phyloP scores from a whole-genome alignment of 2,797 vertebrate species.

The Paramormyrops hopkinsi region DNA sequence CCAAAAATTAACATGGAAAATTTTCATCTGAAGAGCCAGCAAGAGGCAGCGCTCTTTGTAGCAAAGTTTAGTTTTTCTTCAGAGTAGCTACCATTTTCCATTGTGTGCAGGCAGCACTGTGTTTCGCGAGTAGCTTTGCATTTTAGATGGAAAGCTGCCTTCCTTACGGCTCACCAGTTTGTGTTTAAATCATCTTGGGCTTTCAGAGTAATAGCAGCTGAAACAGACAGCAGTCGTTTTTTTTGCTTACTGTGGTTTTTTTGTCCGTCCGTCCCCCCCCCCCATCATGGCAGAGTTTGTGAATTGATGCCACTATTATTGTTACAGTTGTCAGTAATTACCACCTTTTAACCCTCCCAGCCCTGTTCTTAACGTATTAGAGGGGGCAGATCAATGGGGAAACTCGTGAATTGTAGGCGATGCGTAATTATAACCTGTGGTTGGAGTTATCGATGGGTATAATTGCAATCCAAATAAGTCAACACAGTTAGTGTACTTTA shows the following conservation, averaged over 20 bases:
- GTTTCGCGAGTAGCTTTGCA: neutral
- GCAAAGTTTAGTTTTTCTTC: neutral
- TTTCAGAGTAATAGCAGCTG: neutral
- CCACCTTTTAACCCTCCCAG: neutral
- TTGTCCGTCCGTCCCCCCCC: neutral
- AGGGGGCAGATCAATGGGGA: neutral
- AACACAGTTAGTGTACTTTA: neutral
- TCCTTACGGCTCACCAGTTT: neutral
- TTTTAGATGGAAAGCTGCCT: neutral
- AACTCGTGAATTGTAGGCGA: neutral
- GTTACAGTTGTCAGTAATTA: neutral
- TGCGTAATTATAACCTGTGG: slow-evolving; percentile 1
- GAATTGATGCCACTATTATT: neutral
- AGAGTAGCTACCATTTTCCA: neutral
- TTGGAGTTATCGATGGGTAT: neutral
- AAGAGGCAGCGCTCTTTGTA: neutral
- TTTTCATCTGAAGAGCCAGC: neutral
- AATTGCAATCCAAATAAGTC: slow-evolving; percentile 4
- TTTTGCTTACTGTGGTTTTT: neutral
- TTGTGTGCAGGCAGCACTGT: neutral
- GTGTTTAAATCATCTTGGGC: neutral
- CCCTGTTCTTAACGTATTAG: neutral
- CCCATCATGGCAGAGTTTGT: neutral
- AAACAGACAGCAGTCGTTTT: neutral
- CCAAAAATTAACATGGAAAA: neutral